These are phyloP conservation scores for Guaruba guarouba DNA, from an alignment of 2,113 vertebrate species.

Conservation along the genomic window DNA sequence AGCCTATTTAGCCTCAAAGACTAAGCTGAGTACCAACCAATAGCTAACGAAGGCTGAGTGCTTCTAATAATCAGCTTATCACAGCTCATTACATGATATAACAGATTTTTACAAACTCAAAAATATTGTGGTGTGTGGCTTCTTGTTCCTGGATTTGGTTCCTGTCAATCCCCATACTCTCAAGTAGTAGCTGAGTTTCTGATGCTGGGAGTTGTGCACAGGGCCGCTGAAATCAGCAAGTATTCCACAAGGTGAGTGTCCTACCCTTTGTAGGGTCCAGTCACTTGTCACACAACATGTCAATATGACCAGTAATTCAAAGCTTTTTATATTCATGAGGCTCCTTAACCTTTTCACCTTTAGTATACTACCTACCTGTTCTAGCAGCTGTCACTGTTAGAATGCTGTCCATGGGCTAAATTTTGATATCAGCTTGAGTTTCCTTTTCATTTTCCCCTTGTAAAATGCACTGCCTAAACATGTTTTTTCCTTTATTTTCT, in stretches of 20 bases:
- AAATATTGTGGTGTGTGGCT: neutral
- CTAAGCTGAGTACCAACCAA: neutral
- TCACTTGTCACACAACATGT: neutral
- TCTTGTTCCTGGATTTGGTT: neutral
- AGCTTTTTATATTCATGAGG: neutral
- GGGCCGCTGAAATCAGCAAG: neutral
- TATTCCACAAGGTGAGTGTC: rapidly evolving
- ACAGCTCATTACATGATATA: neutral
- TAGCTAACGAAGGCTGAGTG: neutral
- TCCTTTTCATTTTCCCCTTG: neutral
- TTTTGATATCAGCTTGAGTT: neutral
- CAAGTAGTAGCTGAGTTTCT: neutral
- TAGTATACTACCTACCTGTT: neutral
- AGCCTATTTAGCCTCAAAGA: neutral
- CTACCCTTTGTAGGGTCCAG: neutral
- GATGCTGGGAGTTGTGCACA: neutral
- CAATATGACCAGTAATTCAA: neutral
- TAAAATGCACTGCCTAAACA: neutral
- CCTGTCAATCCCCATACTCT: neutral
- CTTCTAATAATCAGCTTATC: neutral
- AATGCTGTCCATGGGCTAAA: neutral
- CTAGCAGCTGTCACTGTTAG: neutral
- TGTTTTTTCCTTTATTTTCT: conserved; percentile 11
- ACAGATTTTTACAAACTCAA: neutral
- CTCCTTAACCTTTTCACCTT: neutral